These are phyloP conservation scores for Phylloscopus whistleri DNA, from an alignment of 2,113 vertebrate genomes.

Conservation along the genomic window DNA sequence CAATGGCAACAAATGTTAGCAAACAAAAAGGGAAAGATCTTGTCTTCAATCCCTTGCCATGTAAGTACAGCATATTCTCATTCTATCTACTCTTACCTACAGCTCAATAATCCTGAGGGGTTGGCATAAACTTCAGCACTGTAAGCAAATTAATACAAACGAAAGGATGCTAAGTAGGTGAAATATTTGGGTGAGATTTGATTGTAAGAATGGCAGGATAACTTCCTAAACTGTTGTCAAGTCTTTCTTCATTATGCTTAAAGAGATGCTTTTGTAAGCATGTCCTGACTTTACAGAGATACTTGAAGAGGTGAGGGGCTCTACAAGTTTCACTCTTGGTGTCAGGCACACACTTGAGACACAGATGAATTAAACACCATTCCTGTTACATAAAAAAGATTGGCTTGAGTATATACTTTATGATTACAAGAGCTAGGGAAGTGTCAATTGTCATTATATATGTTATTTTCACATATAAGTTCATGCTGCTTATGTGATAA, in stretches of 20 bases:
- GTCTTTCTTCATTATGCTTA: neutral
- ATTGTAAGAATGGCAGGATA: neutral
- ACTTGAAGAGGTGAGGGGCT: neutral
- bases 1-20: neutral
- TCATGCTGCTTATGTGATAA: neutral
- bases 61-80: neutral
- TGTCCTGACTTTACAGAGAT: neutral
- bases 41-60: neutral
- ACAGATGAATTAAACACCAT: neutral
- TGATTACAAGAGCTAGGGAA: neutral
- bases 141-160: neutral
- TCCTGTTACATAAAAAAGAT: neutral
- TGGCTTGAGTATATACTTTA: neutral
- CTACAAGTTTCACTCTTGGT: neutral
- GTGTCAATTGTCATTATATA: neutral
- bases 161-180: neutral
- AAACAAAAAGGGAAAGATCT: neutral
- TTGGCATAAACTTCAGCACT: neutral
- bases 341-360: neutral
- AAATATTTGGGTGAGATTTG: neutral
- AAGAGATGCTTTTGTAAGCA: neutral
- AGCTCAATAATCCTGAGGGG: neutral
- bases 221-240: neutral
- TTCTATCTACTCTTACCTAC: neutral
- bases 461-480: neutral